These are phyloP conservation scores for Periphyllus acericola DNA, from an alignment of 2,888 invertebrate genomes.

Conservation along the genomic window DNA sequence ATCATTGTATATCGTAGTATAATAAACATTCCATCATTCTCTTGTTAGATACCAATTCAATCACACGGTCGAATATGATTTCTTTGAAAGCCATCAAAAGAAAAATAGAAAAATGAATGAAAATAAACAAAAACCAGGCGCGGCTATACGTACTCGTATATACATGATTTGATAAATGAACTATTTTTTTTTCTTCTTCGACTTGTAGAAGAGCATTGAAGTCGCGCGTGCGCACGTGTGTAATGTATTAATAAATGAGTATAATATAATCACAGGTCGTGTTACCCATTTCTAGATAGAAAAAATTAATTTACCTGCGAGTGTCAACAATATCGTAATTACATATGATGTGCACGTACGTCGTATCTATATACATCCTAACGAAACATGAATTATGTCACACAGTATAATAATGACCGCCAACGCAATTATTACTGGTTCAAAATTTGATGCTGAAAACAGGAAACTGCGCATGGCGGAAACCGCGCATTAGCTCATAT, in stretches of 20 bases:
- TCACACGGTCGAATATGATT: background rate
- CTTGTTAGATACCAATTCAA: slow-evolving; percentile 16
- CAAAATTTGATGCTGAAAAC: slow-evolving; percentile 14
- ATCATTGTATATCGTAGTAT: slow-evolving; percentile 35
- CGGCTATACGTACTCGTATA: too few species aligned
- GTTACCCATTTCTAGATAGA: slow-evolving; percentile 10
- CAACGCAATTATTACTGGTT: slow-evolving; percentile 46
- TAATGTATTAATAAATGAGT: too few species aligned
- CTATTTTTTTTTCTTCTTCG: background rate
- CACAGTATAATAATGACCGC: slow-evolving; percentile 32
- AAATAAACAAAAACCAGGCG: background rate
- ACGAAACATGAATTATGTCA: slow-evolving; percentile 25
- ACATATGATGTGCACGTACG: background rate
- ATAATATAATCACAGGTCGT: background rate
- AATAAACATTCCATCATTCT: slow-evolving; percentile 25
- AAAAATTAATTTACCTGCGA: background rate
- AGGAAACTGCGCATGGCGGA: slow-evolving; percentile 46
- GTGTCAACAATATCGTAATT: slow-evolving; percentile 23
- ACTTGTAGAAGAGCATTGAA: background rate
- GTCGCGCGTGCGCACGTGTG: background rate
- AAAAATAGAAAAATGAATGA: background rate
- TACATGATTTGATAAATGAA: background rate
- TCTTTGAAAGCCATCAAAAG: slow-evolving; percentile 31
- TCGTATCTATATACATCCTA: background rate
- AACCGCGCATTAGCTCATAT: slow-evolving; percentile 25